A percentile compares a stretch with the other conserved stretches of the same genome.
Evolutionary conservation across 1,140 invertebrate species (phyloP).

Genomic region (Melanaphis sacchari): DNA sequence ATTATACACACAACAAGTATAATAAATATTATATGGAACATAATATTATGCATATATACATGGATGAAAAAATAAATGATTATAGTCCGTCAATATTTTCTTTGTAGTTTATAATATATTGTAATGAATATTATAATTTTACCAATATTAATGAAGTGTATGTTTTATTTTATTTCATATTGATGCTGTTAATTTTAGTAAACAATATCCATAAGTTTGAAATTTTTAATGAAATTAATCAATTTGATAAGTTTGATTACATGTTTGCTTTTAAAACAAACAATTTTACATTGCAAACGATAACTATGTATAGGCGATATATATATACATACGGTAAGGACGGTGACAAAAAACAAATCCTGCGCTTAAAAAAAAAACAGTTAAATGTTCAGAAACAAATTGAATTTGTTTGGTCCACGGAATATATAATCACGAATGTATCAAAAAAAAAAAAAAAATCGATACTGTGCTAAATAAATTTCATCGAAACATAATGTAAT

Average conservation of each 20-base stretch:
- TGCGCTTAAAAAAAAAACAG: not conserved
- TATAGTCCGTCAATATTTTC: not conserved
- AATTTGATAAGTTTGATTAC: not conserved
- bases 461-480: not conserved
- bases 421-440: not conserved
- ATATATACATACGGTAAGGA: not conserved
- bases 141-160: not conserved
- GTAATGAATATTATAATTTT: not conserved
- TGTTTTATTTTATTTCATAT: not conserved
- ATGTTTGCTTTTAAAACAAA: not conserved
- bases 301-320: not conserved
- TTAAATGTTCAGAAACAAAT: not conserved
- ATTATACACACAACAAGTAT: too few relatives aligned
- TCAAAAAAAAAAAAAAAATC: not conserved
- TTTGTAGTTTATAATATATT: not conserved
- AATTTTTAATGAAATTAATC: not conserved
- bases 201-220: not conserved
- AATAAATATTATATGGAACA: too few relatives aligned
- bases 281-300: not conserved
- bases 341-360: not conserved
- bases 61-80: not conserved
- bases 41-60: not conserved
- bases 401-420: not conserved
- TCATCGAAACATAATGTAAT: not conserved
- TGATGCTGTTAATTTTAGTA: not conserved